Percentiles rank a stretch among this genome's conserved stretches.
Evolutionary conservation across 2,113 vertebrate species (phyloP).

Genomic region (Chionomys nivalis): DNA sequence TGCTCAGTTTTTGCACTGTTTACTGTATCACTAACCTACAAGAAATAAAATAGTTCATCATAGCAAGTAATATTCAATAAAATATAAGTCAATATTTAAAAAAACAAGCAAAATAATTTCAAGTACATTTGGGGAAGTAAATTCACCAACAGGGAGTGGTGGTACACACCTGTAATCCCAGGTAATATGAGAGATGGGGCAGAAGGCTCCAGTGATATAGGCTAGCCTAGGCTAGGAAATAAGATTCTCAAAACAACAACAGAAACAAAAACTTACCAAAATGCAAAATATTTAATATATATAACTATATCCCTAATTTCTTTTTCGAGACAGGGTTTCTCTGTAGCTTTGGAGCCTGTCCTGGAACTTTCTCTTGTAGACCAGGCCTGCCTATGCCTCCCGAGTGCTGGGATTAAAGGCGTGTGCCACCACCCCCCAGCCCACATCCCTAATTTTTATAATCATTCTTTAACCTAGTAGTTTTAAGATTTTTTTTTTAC

Average conservation of each 20-base stretch:
- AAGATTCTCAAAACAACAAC: not conserved
- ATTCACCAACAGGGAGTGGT: not conserved
- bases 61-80: conserved; percentile 4
- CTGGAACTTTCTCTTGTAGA: too few species aligned
- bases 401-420: too few species aligned
- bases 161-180: not conserved
- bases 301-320: conserved; percentile 50
- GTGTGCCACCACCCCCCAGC: too few species aligned
- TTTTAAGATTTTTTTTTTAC: conserved; percentile 57
- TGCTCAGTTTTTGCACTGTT: conserved; percentile 84
- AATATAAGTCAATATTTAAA: not conserved
- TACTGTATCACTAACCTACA: conserved; percentile 85
- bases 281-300: conserved; percentile 33
- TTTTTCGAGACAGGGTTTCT: not conserved
- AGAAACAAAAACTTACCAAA: conserved; percentile 19
- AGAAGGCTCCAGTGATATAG: not conserved
- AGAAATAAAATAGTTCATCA: conserved; percentile 63
- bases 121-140: conserved; percentile 39
- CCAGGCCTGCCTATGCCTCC: too few species aligned
- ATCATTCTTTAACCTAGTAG: conserved; percentile 23
- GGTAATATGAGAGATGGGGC: not conserved
- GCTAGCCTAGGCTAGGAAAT: not conserved
- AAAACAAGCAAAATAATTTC: conserved; percentile 52
- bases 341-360: too few species aligned
- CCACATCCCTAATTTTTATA: conserved; percentile 30